Percentiles rank a stretch among this genome's conserved stretches.
These are phyloP conservation scores for Lepus townsendii DNA, from an alignment of 2,797 vertebrate genomes.

Conservation along the genomic window DNA sequence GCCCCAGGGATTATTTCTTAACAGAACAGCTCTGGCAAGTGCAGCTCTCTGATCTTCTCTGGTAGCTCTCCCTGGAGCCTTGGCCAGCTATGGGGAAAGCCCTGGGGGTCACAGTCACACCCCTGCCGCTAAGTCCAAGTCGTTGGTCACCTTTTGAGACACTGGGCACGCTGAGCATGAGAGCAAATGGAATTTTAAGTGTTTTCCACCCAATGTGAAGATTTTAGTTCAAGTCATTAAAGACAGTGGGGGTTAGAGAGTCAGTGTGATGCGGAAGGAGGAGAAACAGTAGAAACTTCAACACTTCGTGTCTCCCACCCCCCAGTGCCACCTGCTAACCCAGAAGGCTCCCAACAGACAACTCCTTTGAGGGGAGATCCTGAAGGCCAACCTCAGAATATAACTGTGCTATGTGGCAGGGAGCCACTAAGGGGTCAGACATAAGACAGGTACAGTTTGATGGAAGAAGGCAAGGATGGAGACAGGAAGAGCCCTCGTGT, in stretches of 20 bases:
- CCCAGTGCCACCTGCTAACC: neutral
- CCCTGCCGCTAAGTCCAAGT: neutral
- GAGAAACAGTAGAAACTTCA: neutral
- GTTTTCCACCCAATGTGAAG: slow-evolving; percentile 23
- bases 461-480: neutral
- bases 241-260: neutral
- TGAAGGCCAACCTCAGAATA: neutral
- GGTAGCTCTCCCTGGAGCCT: neutral
- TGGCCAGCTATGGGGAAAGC: neutral
- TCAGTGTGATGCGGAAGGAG: neutral
- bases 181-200: slow-evolving; percentile 12
- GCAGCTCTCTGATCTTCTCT: neutral
- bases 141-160: neutral
- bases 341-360: neutral
- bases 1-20: neutral
- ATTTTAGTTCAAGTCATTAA: slow-evolving; percentile 10
- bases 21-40: neutral
- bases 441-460: neutral
- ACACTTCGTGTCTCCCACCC: neutral
- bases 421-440: too few relatives aligned
- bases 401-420: neutral
- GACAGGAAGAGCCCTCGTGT: neutral
- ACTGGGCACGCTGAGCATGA: neutral
- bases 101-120: neutral
- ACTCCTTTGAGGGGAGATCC: neutral